A percentile compares a stretch with the other conserved stretches of the same genome.
Evolutionary conservation across 2,888 invertebrate genomes (phyloP).

Genomic region (Meliscaeva auricollis): DNA sequence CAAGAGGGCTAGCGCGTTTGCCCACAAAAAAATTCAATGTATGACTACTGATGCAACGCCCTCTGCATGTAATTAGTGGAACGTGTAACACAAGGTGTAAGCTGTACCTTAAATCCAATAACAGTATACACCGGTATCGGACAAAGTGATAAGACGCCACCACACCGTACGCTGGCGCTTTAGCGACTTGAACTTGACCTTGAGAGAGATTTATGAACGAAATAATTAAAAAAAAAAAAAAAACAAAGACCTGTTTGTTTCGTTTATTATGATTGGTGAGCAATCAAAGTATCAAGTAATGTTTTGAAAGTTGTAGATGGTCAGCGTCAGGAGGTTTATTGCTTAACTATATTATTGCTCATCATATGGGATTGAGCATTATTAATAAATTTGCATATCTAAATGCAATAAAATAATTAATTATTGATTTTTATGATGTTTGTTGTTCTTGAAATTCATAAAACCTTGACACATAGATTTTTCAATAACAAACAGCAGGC

Average conservation of each 20-base stretch:
- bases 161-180: not conserved
- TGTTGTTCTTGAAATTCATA: constrained; percentile 6
- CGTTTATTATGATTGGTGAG: not conserved
- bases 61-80: constrained; percentile 45
- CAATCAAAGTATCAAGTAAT: not conserved
- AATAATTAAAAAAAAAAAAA: not conserved
- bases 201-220: constrained; percentile 28
- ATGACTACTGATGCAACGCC: constrained; percentile 42
- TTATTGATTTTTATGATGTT: constrained; percentile 3
- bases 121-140: too few relatives aligned
- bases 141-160: constrained; percentile 19
- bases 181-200: constrained; percentile 33
- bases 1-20: constrained; percentile 12
- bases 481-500: not conserved
- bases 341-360: not conserved
- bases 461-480: not conserved
- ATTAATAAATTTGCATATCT: constrained; percentile 4
- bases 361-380: not conserved
- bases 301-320: not conserved
- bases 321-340: not conserved
- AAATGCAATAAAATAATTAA: constrained; percentile 21
- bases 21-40: too few relatives aligned
- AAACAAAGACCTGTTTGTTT: constrained; percentile 18
- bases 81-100: constrained; percentile 46
- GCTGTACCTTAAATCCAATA: not conserved